Evolutionary conservation across 1,140 invertebrate species (phyloP).

Genomic region (Trichonephila inaurata): DNA sequence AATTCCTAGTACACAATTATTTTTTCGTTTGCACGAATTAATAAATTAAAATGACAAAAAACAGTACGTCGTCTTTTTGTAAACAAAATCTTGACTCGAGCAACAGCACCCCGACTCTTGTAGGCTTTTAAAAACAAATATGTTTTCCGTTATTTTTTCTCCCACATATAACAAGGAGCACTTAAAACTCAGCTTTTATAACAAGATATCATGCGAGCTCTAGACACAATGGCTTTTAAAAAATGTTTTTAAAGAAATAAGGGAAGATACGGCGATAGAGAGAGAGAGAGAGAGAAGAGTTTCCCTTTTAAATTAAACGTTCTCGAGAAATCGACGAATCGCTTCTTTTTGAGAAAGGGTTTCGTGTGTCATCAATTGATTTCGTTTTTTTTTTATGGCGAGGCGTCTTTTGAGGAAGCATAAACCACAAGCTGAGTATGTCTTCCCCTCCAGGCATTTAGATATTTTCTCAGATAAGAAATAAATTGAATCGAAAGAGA

Average conservation of each 20-base stretch:
- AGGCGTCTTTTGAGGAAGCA: not conserved
- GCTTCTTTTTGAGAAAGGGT: not conserved
- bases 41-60: too few relatives aligned
- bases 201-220: not conserved
- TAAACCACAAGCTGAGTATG: not conserved
- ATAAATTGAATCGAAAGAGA: conserved; percentile 9
- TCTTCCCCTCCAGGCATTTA: not conserved
- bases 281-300: not conserved
- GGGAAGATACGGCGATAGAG: not conserved
- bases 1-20: too few relatives aligned
- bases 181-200: not conserved
- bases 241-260: not conserved
- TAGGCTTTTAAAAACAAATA: too few relatives aligned
- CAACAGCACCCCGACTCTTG: too few relatives aligned
- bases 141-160: not conserved
- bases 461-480: not conserved
- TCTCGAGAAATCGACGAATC: not conserved
- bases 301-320: conserved; percentile 11
- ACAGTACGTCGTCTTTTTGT: too few relatives aligned
- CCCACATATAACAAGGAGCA: too few relatives aligned
- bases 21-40: too few relatives aligned
- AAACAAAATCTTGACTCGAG: too few relatives aligned
- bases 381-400: not conserved
- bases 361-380: not conserved
- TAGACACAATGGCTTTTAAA: not conserved